Base-by-base conservation (phyloP, 1,140 invertebrate genomes). In the Drosophila elegans region DNA sequence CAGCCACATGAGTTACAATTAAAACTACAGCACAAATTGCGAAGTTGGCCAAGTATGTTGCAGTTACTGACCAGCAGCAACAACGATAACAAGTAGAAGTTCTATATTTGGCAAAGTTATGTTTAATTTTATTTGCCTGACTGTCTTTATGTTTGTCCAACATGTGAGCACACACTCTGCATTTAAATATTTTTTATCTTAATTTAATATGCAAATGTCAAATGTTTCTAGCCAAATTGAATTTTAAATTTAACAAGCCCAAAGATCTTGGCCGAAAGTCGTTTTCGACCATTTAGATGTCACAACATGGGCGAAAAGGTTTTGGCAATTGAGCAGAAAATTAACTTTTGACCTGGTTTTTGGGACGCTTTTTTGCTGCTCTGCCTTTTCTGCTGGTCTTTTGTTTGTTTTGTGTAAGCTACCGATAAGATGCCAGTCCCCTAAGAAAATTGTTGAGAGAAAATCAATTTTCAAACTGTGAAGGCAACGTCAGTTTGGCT, bases 131-230 rank as follows among this genome's bases (percentile, higher is more conserved):
- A 86, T 78, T 80, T 75, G 63, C 56, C 69, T 69, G 46, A 64
- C 61, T 81, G 61, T 63, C 57, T 77, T 27, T 61, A 42, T 48
- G 62, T 63, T 42, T 52, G 67, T 39, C 64, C 64, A 71, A 11
- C 49, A 29, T 78, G 54, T 62, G 45, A 42, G 25, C 56, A 21
- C 53, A 34, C 11, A 29, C 6, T 48, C 13, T 41, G 38, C 46
- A 78, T 86, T 86, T 86, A 82, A 79, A 82, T 44, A 74, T 60
- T 80, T 80, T 83, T 74, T 78, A 73, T 90, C 77, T 84, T 80
- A 89, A 90, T 90, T 89, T 84, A 80, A 84, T 80, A 90, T 90
- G 84, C 85, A 89, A 90, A 90, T 89, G 74, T 44, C 66, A 77
- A 84, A 84, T 78, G 80, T 78, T 66, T 57, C 61, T 48, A 32